A percentile compares a stretch with the other conserved stretches of the same genome.
phyloP scores from a whole-genome alignment of 2,797 vertebrate genomes.

The Melanotaenia nigrans region DNA sequence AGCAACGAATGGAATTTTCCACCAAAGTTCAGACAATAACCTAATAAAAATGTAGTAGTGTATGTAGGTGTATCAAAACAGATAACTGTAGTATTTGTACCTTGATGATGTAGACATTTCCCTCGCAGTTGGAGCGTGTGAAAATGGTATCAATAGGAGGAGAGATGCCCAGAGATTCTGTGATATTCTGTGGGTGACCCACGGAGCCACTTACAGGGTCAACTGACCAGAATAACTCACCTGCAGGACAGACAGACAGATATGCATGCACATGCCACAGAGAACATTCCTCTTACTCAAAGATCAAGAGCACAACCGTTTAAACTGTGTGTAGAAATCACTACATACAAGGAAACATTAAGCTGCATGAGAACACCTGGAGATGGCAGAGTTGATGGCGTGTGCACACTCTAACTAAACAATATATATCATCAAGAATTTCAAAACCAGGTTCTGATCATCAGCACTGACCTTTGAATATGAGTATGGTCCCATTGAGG shows the following conservation, averaged over 20 bases:
- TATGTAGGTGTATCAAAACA: neutral
- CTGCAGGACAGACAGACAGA: slow-evolving; percentile 66
- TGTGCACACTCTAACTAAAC: neutral
- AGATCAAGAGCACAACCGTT: neutral
- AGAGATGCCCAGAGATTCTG: slow-evolving; percentile 85
- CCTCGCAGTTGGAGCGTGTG: slow-evolving; percentile 90
- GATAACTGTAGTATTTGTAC: slow-evolving; percentile 46
- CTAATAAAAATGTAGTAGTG: neutral
- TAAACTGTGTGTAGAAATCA: too few relatives aligned
- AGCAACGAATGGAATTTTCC: too few relatives aligned
- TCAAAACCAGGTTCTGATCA: too few relatives aligned
- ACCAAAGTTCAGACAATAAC: too few relatives aligned
- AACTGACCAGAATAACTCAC: slow-evolving; percentile 89
- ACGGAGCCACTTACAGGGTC: slow-evolving; percentile 76
- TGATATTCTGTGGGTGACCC: slow-evolving; percentile 82
- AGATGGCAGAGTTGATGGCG: neutral
- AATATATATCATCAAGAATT: neutral
- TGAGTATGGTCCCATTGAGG: slow-evolving; percentile 87
- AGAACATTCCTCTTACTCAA: neutral
- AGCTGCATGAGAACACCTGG: neutral
- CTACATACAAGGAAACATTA: neutral
- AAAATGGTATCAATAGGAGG: slow-evolving; percentile 90
- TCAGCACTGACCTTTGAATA: slow-evolving; percentile 87
- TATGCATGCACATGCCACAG: neutral
- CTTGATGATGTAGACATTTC: slow-evolving; percentile 92